A percentile compares a stretch with the other conserved stretches of the same genome.
Conservation (phyloP, 2,888 invertebrate species). For the Beris chalybata region DNA sequence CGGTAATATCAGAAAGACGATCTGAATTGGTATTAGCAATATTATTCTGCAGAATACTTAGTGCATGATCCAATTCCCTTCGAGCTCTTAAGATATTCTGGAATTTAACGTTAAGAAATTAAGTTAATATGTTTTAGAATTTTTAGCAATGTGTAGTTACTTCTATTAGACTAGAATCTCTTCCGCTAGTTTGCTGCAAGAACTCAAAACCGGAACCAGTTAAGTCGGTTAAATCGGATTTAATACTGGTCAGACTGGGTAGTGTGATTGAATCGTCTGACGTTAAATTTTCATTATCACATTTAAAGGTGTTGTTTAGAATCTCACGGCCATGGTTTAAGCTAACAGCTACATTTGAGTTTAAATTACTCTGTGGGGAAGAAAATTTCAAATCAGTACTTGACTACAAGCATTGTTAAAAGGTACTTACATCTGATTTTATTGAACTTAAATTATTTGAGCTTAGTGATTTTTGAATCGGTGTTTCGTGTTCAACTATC, state of each 20-base stretch:
- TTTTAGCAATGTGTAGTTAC: neutral
- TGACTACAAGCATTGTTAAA: neutral
- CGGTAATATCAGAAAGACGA: conserved; percentile 9
- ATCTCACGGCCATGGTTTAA: neutral
- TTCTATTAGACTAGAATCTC: conserved; percentile 15
- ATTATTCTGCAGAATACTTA: conserved; percentile 10
- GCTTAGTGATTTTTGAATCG: conserved; percentile 14
- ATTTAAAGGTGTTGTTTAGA: neutral
- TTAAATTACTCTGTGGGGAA: neutral
- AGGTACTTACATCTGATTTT: conserved; percentile 15
- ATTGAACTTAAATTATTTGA: conserved; percentile 10
- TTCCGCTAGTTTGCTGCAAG: conserved; percentile 15
- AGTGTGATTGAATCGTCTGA: conserved; percentile 22
- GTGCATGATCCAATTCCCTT: conserved; percentile 10
- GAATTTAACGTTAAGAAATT: neutral
- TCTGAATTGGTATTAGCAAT: conserved; percentile 1
- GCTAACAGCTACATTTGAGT: neutral
- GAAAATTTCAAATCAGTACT: neutral
- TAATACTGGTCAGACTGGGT: conserved; percentile 12
- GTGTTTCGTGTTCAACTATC: conserved; percentile 10
- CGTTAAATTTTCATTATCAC: conserved; percentile 17
- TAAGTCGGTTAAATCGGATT: conserved; percentile 11
- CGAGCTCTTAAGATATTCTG: conserved; percentile 25
- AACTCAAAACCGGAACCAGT: conserved; percentile 17
- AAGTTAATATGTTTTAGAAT: neutral